A percentile compares a stretch with the other conserved stretches of the same genome.
phyloP scores from a whole-genome alignment of 2,888 invertebrate genomes.

The Odontomyia ornata region DNA sequence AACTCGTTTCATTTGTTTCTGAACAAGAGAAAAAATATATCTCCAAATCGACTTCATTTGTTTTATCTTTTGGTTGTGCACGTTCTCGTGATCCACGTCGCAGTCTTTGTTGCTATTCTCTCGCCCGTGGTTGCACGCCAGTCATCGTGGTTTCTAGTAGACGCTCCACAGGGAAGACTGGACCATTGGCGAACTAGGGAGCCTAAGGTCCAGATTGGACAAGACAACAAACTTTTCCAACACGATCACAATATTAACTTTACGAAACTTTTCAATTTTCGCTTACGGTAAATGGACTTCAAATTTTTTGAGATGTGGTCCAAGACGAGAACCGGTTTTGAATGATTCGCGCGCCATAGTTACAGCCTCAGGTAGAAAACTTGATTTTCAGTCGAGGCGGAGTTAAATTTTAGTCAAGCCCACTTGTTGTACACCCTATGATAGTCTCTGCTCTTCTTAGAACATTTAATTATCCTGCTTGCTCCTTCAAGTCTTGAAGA shows the following conservation, averaged over 20 bases:
- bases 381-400: constrained; percentile 19
- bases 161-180: not conserved
- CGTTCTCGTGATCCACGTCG: no score
- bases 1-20: constrained; percentile 12
- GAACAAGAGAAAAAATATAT: constrained; percentile 17
- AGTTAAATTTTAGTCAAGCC: not conserved
- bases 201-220: not conserved
- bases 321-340: constrained; percentile 54
- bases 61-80: not conserved
- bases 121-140: not conserved
- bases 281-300: constrained; percentile 16
- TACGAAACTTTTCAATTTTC: constrained; percentile 39
- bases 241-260: constrained; percentile 47
- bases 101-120: not conserved
- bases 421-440: constrained; percentile 32
- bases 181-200: not conserved
- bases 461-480: no score
- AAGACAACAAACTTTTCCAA: constrained; percentile 28
- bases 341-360: constrained; percentile 50
- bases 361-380: constrained; percentile 37
- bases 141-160: not conserved
- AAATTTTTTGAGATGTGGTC: constrained; percentile 50
- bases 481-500: not conserved
- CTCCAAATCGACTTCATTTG: constrained; percentile 17
- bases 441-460: no score